Evolutionary conservation across 2,113 vertebrate species (phyloP), one percentile per base, ranked within the genome.

Genomic region (Spermophilus dauricus): DNA sequence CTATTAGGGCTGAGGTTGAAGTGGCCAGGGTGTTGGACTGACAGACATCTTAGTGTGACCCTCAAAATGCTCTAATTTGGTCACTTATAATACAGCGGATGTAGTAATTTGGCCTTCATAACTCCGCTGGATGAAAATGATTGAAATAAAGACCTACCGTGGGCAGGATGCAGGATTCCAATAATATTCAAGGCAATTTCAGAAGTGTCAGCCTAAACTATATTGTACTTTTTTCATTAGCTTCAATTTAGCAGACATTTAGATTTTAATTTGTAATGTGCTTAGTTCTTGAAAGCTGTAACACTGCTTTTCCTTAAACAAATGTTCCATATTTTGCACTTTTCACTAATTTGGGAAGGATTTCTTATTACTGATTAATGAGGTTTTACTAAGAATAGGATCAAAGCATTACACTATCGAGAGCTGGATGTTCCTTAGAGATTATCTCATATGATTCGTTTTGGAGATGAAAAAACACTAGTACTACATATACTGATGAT

Each of bases 341-440:
- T 96, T 93, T 95, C 89, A 88, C 86, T 97, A 97, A 97, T 97
- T 97, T 95, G 86, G 82, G 81, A 73, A 93, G 53, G 94, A 96
- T 98, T 97, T 89, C 96, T 98, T 97, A 94, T 98, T 97, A 97
- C 92, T 95, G 85, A 97, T 98, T 98, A 98, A 97, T 97, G 97
- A 98, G 96, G 80, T 98, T 96, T 97, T 97, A 78, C 96, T 97
- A 95, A 96, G 97, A 97, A 97, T 97, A 98, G 97, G 92, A 97
- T 96, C 96, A 97, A 96, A 98, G 92, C 94, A 30, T 89, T 86
- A 69, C 63, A 48, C 83, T 86, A 4, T 51, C 37, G 76, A 86
- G 86, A 94, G 89, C 75, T 80, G 70, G 96, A 91, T 56, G 51
- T 86, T 97, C 94, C 93, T 89, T 53, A 37, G 95, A 95, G 95